These are phyloP conservation scores for Nematopogon swammerdamellus DNA, from an alignment of 2,888 invertebrate genomes.

Conservation along the genomic window DNA sequence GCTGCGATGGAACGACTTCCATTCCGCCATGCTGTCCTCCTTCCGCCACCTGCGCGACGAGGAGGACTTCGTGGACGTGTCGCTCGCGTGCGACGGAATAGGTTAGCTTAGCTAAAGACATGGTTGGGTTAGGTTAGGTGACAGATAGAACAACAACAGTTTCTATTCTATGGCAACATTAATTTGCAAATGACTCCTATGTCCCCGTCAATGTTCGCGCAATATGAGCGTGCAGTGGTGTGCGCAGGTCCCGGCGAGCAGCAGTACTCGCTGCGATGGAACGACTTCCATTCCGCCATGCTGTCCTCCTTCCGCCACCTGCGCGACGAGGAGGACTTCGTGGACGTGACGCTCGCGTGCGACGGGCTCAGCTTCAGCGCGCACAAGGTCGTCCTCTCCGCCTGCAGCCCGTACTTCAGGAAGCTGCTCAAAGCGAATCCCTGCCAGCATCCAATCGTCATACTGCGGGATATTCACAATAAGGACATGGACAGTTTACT, in stretches of 20 bases:
- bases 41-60: constrained; percentile 74
- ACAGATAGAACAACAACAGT: too few relatives aligned
- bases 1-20: too few relatives aligned
- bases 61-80: too few relatives aligned
- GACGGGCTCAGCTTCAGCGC: constrained; percentile 87
- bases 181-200: too few relatives aligned
- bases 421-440: constrained; percentile 85
- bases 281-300: constrained; percentile 91
- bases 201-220: too few relatives aligned
- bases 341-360: constrained; percentile 90
- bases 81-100: too few relatives aligned
- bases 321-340: constrained; percentile 88
- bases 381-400: constrained; percentile 83
- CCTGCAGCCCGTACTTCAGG: constrained; percentile 89
- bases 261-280: constrained; percentile 92
- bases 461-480: constrained; percentile 79
- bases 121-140: too few relatives aligned
- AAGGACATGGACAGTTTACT: constrained; percentile 84
- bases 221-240: constrained; percentile 72
- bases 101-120: too few relatives aligned
- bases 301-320: constrained; percentile 86
- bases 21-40: too few relatives aligned
- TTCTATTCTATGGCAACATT: too few relatives aligned
- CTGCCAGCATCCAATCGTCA: constrained; percentile 87
- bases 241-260: constrained; percentile 68